These are phyloP conservation scores for Garra rufa DNA, from an alignment of 2,113 vertebrate species.

Conservation along the genomic window DNA sequence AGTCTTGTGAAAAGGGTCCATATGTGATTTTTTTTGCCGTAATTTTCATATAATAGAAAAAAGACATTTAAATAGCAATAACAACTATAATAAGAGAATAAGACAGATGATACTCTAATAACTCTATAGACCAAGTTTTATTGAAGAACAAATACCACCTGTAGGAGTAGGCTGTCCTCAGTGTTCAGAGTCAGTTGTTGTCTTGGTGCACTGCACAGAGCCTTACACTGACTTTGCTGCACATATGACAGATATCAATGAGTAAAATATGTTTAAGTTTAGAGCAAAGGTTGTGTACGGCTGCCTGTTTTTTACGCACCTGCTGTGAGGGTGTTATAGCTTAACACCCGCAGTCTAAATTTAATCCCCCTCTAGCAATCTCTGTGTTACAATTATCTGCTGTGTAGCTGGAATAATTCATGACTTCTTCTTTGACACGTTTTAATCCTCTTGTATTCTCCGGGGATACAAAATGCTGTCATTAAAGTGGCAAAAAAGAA, in stretches of 20 bases:
- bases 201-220: background rate
- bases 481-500: background rate
- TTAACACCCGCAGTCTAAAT: slow-evolving; percentile 41
- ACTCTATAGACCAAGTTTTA: background rate
- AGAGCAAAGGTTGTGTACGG: background rate
- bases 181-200: background rate
- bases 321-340: slow-evolving; percentile 30
- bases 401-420: slow-evolving; percentile 42
- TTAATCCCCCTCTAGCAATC: slow-evolving; percentile 13
- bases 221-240: background rate
- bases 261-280: slow-evolving; percentile 14
- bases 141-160: background rate
- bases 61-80: no score
- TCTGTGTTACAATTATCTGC: slow-evolving; percentile 31
- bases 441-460: slow-evolving; percentile 49
- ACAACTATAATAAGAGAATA: no score
- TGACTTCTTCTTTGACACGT: slow-evolving; percentile 29
- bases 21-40: no score
- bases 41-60: no score
- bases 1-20: no score
- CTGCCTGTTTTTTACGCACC: slow-evolving; percentile 21
- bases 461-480: slow-evolving; percentile 10
- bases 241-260: background rate
- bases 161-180: background rate
- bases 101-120: background rate